A percentile compares a stretch with the other conserved stretches of the same genome.
These are phyloP conservation scores for Anseranas semipalmata DNA, from an alignment of 2,113 vertebrate species.

Conservation along the genomic window DNA sequence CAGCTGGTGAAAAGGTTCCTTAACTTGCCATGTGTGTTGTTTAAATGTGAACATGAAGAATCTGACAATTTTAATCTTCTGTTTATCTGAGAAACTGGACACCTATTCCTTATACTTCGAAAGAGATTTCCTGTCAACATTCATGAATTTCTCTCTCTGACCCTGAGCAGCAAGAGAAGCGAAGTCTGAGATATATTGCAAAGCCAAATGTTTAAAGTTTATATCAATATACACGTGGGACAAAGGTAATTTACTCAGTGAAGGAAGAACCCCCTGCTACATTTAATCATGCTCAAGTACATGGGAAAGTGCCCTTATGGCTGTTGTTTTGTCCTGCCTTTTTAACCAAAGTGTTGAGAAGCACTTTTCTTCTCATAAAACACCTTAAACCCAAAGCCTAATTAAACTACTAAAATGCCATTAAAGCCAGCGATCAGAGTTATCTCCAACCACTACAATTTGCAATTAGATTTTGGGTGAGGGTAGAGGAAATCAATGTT, in stretches of 20 bases:
- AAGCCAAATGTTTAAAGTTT: slow-evolving; percentile 76
- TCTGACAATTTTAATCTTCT: slow-evolving; percentile 3
- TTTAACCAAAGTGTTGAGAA: slow-evolving; percentile 52
- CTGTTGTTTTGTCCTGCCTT: slow-evolving; percentile 26
- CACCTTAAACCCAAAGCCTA: slow-evolving; percentile 42
- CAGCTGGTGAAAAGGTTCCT: neutral
- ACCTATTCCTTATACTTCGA: slow-evolving; percentile 1
- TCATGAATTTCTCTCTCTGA: slow-evolving; percentile 67
- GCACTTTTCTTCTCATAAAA: slow-evolving; percentile 50
- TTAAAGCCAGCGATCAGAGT: slow-evolving; percentile 35
- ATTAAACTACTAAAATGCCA: slow-evolving; percentile 57
- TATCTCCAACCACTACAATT: slow-evolving; percentile 26
- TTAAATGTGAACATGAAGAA: slow-evolving; percentile 28
- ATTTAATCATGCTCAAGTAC: slow-evolving; percentile 74
- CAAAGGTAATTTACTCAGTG: slow-evolving; percentile 72
- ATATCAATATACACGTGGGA: slow-evolving; percentile 75
- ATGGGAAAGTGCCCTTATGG: slow-evolving; percentile 58
- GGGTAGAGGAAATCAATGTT: slow-evolving; percentile 7
- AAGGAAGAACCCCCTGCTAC: slow-evolving; percentile 69
- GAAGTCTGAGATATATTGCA: slow-evolving; percentile 74
- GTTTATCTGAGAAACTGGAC: slow-evolving; percentile 42
- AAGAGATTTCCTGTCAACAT: slow-evolving; percentile 52
- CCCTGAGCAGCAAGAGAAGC: slow-evolving; percentile 62
- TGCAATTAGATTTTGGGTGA: slow-evolving; percentile 50
- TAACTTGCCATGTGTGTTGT: neutral